Conservation (phyloP, 2,888 invertebrate genomes). For the Cantharis nigra region DNA sequence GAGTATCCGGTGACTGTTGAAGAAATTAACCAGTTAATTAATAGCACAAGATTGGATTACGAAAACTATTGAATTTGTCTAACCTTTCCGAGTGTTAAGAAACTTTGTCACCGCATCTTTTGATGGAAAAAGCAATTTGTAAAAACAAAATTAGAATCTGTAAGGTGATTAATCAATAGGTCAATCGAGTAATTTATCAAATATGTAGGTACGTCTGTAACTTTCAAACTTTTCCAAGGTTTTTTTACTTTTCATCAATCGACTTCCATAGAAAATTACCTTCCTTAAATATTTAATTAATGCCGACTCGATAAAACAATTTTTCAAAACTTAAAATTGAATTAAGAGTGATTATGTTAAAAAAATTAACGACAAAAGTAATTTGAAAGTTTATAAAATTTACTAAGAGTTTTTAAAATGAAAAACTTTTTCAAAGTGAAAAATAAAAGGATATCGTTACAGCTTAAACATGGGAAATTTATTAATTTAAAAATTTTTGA, state of each 20-base stretch:
- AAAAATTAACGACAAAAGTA: neutral
- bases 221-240: neutral
- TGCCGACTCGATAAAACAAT: neutral
- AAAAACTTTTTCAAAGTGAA: neutral
- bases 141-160: neutral
- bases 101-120: neutral
- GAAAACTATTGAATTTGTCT: neutral
- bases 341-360: neutral
- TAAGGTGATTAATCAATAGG: neutral
- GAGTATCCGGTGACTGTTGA: slow-evolving; percentile 15
- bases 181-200: neutral
- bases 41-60: slow-evolving; percentile 6
- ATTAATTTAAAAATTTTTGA: neutral
- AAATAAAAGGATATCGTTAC: neutral
- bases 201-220: neutral
- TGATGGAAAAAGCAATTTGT: neutral
- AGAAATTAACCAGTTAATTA: slow-evolving; percentile 19
- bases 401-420: neutral
- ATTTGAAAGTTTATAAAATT: neutral
- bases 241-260: neutral
- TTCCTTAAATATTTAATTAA: neutral
- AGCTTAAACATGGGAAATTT: neutral
- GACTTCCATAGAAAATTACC: neutral
- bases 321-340: neutral
- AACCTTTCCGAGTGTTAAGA: neutral